Evolutionary conservation across 2,888 invertebrate species (phyloP), one percentile per base, ranked within the genome.

Genomic region (Drosophila melanosoma): DNA sequence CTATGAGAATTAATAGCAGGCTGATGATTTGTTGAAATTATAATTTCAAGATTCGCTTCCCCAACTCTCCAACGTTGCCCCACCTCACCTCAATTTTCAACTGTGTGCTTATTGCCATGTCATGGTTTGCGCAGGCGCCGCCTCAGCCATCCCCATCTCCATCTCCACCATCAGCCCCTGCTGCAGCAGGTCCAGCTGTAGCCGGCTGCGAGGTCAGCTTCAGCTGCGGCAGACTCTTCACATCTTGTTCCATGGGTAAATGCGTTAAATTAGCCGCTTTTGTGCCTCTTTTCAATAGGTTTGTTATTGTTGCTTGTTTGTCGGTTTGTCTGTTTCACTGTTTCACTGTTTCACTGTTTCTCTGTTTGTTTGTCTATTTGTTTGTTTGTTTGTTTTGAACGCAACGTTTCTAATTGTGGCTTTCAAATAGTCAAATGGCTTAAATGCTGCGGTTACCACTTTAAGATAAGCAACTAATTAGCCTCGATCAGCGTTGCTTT

Each of bases 1-100:
- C 63, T 63, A 59, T 53, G 36, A 81, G 82, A 88, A 89, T 91
- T 90, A 91, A 89, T 91, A 77, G 90, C 83, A 66, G 83, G 35
- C 68, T 86, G 91, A 89, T 89, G 89, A 89, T 91, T 89, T 90
- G 89, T 91, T 91, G 87, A 89, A 89, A 89, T 90, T 89, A 79
- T 79, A 83, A 81, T 79, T 74, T 77, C 26, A 60, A 60, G 45
- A 58, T 63, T 54, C 59, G 53, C 59, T 36, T 51, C 48, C 58
- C 65, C 38, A 33, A 33, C 5, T 49, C 17, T 11, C 36, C 26
- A 29, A 2, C 29, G 5, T 29, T 1, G 29, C 26, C 15, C 36
- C 17, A 15, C 3, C 7, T 12, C 7, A 15, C 10, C 23, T 11
- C 45, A 54, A 60, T 26, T 36, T 36, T 36, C 32, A 26, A 29